These are phyloP conservation scores for Seira ritae DNA, from an alignment of 2,888 invertebrate genomes.

Conservation along the genomic window DNA sequence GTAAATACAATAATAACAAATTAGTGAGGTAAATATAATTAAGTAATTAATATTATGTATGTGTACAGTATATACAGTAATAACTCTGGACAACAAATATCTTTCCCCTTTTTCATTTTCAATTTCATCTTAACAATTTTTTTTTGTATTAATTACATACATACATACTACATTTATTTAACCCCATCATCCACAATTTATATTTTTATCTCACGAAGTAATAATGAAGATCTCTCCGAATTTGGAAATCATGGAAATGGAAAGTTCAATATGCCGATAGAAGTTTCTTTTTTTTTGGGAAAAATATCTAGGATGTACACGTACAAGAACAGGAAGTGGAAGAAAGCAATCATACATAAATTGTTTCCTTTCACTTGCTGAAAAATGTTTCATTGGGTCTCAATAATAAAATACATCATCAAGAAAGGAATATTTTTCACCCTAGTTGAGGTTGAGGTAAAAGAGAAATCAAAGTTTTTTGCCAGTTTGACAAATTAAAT, in stretches of 20 bases:
- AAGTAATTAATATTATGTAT: too few relatives aligned
- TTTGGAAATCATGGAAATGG: not conserved
- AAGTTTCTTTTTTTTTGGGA: not conserved
- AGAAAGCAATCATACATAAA: not conserved
- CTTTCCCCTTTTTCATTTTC: not conserved
- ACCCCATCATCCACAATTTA: not conserved
- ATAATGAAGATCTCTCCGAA: conserved; percentile 5
- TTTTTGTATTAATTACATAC: not conserved
- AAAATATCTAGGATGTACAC: too few relatives aligned
- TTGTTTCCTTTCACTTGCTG: not conserved
- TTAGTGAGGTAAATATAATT: not conserved
- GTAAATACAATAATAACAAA: not conserved
- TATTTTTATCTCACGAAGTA: not conserved
- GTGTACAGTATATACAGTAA: not conserved
- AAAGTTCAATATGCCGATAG: not conserved
- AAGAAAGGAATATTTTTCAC: too few relatives aligned
- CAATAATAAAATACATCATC: not conserved
- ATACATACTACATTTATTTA: too few relatives aligned
- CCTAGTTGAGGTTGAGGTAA: too few relatives aligned
- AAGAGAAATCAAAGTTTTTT: too few relatives aligned
- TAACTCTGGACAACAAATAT: not conserved
- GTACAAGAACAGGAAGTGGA: too few relatives aligned
- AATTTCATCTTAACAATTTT: not conserved
- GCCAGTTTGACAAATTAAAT: too few relatives aligned
- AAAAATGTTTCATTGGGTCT: conserved; percentile 7